Evolutionary conservation across 2,113 vertebrate genomes (phyloP).

Genomic region (Natator depressus): DNA sequence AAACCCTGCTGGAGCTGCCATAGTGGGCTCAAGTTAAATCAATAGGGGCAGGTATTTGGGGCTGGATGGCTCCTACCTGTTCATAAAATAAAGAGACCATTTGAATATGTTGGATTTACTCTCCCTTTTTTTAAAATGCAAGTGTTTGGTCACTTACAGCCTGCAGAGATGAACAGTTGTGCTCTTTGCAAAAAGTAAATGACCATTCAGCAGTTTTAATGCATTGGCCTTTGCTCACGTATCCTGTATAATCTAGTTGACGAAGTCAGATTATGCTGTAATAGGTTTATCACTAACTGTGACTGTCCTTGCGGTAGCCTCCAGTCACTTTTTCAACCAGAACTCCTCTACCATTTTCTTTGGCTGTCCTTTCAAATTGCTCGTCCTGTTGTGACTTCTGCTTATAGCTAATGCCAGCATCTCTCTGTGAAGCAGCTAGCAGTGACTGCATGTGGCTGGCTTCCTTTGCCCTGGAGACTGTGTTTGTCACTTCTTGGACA

Average conservation of each 20-base stretch:
- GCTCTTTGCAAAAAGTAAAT: background rate
- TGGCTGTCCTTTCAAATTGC: background rate
- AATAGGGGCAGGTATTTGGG: background rate
- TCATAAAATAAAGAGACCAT: background rate
- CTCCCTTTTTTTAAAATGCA: background rate
- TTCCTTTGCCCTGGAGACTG: background rate
- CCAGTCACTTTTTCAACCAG: background rate
- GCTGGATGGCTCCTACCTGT: background rate
- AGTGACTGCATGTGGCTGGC: background rate
- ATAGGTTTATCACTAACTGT: background rate
- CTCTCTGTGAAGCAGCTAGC: background rate
- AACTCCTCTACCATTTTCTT: background rate
- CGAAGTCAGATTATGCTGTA: background rate
- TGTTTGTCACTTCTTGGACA: background rate
- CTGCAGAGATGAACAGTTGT: background rate
- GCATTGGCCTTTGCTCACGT: background rate
- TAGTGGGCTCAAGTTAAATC: background rate
- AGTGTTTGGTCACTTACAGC: background rate
- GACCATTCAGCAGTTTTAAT: conserved; percentile 21
- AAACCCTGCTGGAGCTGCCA: background rate
- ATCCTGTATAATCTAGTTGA: background rate
- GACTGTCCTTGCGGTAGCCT: background rate
- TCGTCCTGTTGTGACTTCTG: background rate
- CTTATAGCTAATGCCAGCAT: background rate
- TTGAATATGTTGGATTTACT: background rate